Conservation (phyloP, 1,140 invertebrate species). For the Drosophila punjabiensis region DNA sequence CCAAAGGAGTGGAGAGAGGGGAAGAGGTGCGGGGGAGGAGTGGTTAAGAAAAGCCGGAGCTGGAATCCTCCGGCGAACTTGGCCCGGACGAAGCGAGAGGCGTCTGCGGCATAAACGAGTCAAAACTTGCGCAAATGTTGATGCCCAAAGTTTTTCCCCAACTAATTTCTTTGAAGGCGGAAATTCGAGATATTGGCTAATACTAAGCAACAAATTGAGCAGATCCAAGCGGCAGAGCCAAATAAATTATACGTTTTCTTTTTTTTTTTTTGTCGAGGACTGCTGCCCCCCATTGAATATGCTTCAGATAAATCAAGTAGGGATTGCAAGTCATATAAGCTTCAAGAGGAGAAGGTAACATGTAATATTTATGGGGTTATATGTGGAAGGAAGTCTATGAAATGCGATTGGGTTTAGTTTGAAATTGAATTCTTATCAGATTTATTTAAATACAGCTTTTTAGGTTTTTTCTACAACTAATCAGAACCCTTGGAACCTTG, state of each 20-base stretch:
- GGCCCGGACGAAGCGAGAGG: slow-evolving; percentile 20
- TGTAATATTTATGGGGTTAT: neutral
- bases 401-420: neutral
- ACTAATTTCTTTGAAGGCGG: slow-evolving; percentile 66
- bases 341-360: too few species aligned
- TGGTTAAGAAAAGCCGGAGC: slow-evolving; percentile 12
- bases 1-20: neutral
- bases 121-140: slow-evolving; percentile 74
- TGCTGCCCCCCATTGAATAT: slow-evolving; percentile 4
- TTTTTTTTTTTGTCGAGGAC: slow-evolving; percentile 1
- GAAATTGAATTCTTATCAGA: neutral
- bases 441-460: neutral
- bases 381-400: neutral
- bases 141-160: slow-evolving; percentile 64
- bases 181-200: slow-evolving; percentile 34
- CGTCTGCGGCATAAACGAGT: slow-evolving; percentile 60
- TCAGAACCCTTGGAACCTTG: too few species aligned
- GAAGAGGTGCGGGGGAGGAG: too few species aligned
- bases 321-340: neutral
- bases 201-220: slow-evolving; percentile 53
- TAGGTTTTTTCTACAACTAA: neutral
- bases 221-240: slow-evolving; percentile 18
- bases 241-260: slow-evolving; percentile 8
- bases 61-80: slow-evolving; percentile 23
- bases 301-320: slow-evolving; percentile 9